These are phyloP conservation scores for Sinocyclocheilus anophthalmus DNA, from an alignment of 2,113 vertebrate species.

Conservation along the genomic window DNA sequence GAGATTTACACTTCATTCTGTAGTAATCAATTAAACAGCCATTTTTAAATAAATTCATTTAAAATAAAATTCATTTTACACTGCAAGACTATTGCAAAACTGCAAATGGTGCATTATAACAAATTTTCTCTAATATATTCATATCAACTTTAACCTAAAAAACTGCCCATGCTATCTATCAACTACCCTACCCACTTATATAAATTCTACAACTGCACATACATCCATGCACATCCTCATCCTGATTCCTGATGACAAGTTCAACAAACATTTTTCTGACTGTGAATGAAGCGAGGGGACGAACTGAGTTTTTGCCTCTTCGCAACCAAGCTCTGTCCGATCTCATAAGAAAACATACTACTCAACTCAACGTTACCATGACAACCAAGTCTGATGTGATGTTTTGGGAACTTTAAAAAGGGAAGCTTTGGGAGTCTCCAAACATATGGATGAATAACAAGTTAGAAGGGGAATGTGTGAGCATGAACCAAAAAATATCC, in stretches of 20 bases:
- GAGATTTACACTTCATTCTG: no score
- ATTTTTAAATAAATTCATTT: not conserved
- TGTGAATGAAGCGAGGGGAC: not conserved
- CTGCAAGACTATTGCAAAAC: no score
- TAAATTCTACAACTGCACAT: not conserved
- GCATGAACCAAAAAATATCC: not conserved
- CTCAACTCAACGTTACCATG: not conserved
- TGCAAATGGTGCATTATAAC: not conserved
- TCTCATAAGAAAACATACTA: not conserved
- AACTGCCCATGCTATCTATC: not conserved
- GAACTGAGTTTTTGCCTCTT: not conserved
- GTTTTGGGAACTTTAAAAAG: not conserved
- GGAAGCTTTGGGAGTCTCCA: not conserved
- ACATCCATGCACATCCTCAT: not conserved
- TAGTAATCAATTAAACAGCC: no score
- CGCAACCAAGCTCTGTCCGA: not conserved
- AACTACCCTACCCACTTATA: not conserved
- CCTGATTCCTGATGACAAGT: not conserved
- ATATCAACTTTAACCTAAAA: not conserved
- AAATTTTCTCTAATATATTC: not conserved
- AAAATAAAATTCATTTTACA: not conserved
- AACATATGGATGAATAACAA: not conserved
- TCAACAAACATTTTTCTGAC: not conserved
- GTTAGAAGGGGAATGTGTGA: not conserved
- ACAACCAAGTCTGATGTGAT: slow-evolving; percentile 2